phyloP scores from a whole-genome alignment of 2,888 invertebrate genomes.

The Nebria salina region DNA sequence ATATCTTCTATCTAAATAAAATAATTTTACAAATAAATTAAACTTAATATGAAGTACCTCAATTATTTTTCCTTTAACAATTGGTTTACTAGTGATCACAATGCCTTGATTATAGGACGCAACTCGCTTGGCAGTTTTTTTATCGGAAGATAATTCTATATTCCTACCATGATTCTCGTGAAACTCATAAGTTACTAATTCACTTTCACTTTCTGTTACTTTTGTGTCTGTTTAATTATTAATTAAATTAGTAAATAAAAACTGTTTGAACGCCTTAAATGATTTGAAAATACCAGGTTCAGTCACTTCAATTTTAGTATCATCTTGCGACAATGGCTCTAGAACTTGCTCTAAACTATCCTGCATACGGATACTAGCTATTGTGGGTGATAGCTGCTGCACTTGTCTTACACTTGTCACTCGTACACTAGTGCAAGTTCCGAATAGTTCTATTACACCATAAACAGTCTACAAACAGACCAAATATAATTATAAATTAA shows the following conservation, averaged over 20 bases:
- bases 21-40: not conserved
- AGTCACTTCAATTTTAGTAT: slow-evolving; percentile 21
- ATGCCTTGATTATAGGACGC: slow-evolving; percentile 88
- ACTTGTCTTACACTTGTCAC: slow-evolving; percentile 73
- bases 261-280: slow-evolving; percentile 15
- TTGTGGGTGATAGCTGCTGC: slow-evolving; percentile 61
- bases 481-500: not conserved
- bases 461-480: slow-evolving; percentile 73
- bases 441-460: slow-evolving; percentile 84
- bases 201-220: slow-evolving; percentile 39
- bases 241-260: slow-evolving; percentile 27
- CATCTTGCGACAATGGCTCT: slow-evolving; percentile 64
- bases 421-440: slow-evolving; percentile 79
- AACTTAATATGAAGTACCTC: slow-evolving; percentile 64
- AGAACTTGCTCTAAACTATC: slow-evolving; percentile 71
- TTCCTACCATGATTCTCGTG: slow-evolving; percentile 87
- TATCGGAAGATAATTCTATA: slow-evolving; percentile 73
- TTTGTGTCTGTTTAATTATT: slow-evolving; percentile 49
- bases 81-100: slow-evolving; percentile 69
- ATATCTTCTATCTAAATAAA: not conserved
- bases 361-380: slow-evolving; percentile 65
- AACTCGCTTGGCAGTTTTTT: slow-evolving; percentile 75
- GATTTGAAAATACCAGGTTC: not conserved
- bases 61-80: slow-evolving; percentile 74
- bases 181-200: slow-evolving; percentile 69